Conservation (phyloP, 1,140 invertebrate species). For the Philotrypesis tridentata region DNA sequence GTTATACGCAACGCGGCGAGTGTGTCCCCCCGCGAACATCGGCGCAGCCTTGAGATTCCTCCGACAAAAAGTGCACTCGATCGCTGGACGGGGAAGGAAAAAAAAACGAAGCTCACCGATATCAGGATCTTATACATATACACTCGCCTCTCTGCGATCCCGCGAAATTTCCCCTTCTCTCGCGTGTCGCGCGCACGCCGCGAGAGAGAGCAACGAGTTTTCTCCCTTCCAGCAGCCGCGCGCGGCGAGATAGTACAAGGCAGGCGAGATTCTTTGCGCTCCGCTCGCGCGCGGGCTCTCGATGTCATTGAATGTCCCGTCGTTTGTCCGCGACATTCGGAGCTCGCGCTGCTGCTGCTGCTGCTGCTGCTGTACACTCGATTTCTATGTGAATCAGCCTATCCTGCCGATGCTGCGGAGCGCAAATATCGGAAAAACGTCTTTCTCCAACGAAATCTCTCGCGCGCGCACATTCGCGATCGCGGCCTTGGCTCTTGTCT, state of each 20-base stretch:
- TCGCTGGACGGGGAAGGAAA: no score
- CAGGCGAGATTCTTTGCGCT: conserved; percentile 38
- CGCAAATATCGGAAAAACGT: background rate
- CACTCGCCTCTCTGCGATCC: background rate
- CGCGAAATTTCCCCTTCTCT: background rate
- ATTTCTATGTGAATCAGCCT: background rate
- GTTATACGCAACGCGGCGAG: background rate
- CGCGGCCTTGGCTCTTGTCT: conserved; percentile 13
- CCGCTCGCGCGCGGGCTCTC: no score
- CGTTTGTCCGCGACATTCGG: conserved; percentile 34
- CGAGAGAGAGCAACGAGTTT: conserved; percentile 4
- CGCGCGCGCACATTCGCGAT: background rate
- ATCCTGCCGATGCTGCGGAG: background rate
- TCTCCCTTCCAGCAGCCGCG: background rate
- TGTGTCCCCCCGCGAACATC: background rate
- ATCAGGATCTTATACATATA: background rate
- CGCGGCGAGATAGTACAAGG: conserved; percentile 51
- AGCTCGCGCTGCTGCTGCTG: background rate
- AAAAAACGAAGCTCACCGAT: background rate
- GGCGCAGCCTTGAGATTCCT: background rate
- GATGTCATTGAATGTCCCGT: conserved; percentile 45
- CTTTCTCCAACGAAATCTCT: no score
- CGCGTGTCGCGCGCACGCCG: background rate
- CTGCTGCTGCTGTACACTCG: no score
- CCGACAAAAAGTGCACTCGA: background rate